Conservation (phyloP, 1,140 invertebrate species). For the Piezodorus guildinii region DNA sequence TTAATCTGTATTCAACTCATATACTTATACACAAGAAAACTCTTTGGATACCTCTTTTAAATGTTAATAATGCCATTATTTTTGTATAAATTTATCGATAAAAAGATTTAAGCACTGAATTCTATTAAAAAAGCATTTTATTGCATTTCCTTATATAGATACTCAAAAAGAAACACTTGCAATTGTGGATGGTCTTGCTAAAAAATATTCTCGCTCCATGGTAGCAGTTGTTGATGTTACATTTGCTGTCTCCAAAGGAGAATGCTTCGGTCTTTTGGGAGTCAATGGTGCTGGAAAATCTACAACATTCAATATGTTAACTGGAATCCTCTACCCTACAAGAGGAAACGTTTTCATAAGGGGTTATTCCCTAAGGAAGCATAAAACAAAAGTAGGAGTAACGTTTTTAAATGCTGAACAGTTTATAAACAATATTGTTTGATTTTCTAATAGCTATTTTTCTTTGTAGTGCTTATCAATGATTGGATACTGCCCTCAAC, state of each 20-base stretch:
- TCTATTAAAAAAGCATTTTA: no score
- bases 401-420: no score
- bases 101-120: no score
- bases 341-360: conserved; percentile 25
- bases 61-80: no score
- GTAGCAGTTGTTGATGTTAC: conserved; percentile 59
- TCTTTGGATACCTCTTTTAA: no score
- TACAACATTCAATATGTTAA: conserved; percentile 80
- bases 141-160: background rate
- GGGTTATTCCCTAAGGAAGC: conserved; percentile 5
- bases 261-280: conserved; percentile 86
- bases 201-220: conserved; percentile 25
- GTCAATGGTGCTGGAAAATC: conserved; percentile 77
- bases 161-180: background rate
- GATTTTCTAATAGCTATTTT: background rate
- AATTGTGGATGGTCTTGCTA: conserved; percentile 25
- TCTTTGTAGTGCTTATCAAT: conserved; percentile 37
- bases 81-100: no score
- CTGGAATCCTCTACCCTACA: conserved; percentile 41
- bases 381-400: conserved; percentile 18
- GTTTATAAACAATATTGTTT: no score
- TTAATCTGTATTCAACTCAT: no score
- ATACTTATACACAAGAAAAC: no score
- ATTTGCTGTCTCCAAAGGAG: conserved; percentile 53
- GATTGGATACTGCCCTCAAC: conserved; percentile 74